Evolutionary conservation across 2,113 vertebrate species (phyloP), one percentile per base, ranked within the genome.

Genomic region (Calidris pugnax): DNA sequence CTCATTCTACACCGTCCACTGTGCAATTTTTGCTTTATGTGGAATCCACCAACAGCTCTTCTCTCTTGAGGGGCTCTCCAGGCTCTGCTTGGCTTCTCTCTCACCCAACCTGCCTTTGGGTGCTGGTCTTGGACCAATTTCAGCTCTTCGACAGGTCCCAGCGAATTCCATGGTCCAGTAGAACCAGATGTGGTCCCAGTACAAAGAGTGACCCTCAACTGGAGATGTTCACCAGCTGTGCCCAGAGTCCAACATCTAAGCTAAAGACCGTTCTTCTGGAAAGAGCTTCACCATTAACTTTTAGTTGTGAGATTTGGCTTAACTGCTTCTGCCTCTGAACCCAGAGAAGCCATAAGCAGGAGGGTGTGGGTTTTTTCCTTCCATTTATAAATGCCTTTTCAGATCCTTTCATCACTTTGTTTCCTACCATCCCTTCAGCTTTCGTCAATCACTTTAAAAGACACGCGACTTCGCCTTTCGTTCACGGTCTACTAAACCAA

Each of bases 1-100:
- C 2, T 3, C 0, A 1, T 5, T 26, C 24, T 22, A 9, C 5
- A 6, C 20, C 4, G 12, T 7, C 30, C 1, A 3, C 50, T 7
- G 2, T 6, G 32, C 10, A 21, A 19, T 2, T 12, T 26, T 8
- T 27, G 30, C 41, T 56, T 17, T 22, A 41, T 0, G 13, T 6
- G 26, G 57, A n/a, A 47, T 10, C 37, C 51, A 11, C 50, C 50
- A 23, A 33, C 26, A 33, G 66, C 35, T 51, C 32, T 22, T 12
- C 57, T 39, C 28, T 30, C 43, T 7, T 39, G 45, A 53, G 47
- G 20, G 32, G 24, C 60, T 39, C 18, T 27, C 9, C 60, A 41
- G 68, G 12, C 28, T 60, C 2, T 0, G 18, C 53, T 20, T 4
- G 23, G 8, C 10, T 45, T n/a, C 67, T 6, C 51, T 57, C 43